A percentile compares a stretch with the other conserved stretches of the same genome.
These are phyloP conservation scores for Gerris buenoi DNA, from an alignment of 1,140 invertebrate species.

Conservation along the genomic window DNA sequence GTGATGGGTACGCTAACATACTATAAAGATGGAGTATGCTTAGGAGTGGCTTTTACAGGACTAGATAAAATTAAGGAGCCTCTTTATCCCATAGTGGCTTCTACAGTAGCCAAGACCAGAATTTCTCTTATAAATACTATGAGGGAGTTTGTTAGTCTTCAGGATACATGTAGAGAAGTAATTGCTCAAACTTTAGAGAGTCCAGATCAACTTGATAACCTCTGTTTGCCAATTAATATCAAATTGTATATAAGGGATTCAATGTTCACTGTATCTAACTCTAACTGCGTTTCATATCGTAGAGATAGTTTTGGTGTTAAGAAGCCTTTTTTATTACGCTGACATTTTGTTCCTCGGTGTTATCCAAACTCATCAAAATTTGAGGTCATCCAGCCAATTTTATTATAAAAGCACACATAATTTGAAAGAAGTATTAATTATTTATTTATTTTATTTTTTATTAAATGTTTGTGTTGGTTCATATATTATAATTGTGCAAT, in stretches of 20 bases:
- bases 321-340: too few species aligned
- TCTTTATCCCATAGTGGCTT: slow-evolving; percentile 52
- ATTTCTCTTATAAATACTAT: slow-evolving; percentile 42
- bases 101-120: slow-evolving; percentile 59
- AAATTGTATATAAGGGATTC: background rate
- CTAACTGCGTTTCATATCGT: too few species aligned
- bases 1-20: slow-evolving; percentile 51
- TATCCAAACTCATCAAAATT: too few species aligned
- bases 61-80: slow-evolving; percentile 39
- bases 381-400: too few species aligned
- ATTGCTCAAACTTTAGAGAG: slow-evolving; percentile 34
- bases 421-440: too few species aligned
- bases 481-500: too few species aligned
- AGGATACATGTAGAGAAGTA: slow-evolving; percentile 43
- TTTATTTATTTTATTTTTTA: too few species aligned
- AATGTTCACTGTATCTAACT: too few species aligned
- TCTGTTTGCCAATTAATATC: background rate
- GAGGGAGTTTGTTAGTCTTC: slow-evolving; percentile 46
- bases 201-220: slow-evolving; percentile 29
- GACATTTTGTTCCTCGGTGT: too few species aligned
- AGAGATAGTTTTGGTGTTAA: too few species aligned
- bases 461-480: too few species aligned
- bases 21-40: slow-evolving; percentile 49
- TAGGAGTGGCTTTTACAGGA: slow-evolving; percentile 39
- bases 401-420: too few species aligned